Evolutionary conservation across 35 echinoderm and acorn worm species (phyloP), one percentile per base, ranked within the genome.

Genomic region (Strongylocentrotus purpuratus): DNA sequence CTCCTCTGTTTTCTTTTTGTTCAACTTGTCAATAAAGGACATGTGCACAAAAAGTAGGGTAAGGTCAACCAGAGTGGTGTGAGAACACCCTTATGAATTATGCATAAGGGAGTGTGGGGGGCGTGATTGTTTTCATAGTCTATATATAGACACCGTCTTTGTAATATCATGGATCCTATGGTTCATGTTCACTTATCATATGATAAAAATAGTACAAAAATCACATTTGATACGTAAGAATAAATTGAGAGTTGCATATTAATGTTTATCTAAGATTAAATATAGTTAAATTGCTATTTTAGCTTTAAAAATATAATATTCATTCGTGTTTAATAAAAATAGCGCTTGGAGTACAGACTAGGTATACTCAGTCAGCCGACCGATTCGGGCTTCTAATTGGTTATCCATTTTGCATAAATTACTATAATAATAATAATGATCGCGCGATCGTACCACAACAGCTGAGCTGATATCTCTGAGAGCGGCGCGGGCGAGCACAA

Each of bases 371-470:
- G 65, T 78, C 65, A 78, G 65, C 28, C 65, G 65, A 78, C 65
- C 4, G 65, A 78, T 78, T 22, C 65, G 20, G 65, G 65, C 22
- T 78, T 28, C 28, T 78, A 28, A 78, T 78, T 78, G 65, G 65
- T 78, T 78, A 7, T 28, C 65, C 20, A 2, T 78, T 78, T 78
- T 78, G 65, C 65, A 78, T 78, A 78, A 22, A 78, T 78, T 78
- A 78, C 65, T 8, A 78, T 78, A 78, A 78, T 78, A 78, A 78
- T 78, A 78, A 78, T 78, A 78, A 78, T 78, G 65, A 78, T 78
- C 65, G 65, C 65, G 65, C 65, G 65, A 78, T 78, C 65, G 65
- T 22, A 78, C 65, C 65, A 78, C 22, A 78, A 78, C 65, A 78
- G 65, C 65, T 78, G 65, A 78, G 65, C 4, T 78, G 52, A 78